Evolutionary conservation across 2,888 invertebrate genomes (phyloP).

Genomic region (Cylloceria caligata): DNA sequence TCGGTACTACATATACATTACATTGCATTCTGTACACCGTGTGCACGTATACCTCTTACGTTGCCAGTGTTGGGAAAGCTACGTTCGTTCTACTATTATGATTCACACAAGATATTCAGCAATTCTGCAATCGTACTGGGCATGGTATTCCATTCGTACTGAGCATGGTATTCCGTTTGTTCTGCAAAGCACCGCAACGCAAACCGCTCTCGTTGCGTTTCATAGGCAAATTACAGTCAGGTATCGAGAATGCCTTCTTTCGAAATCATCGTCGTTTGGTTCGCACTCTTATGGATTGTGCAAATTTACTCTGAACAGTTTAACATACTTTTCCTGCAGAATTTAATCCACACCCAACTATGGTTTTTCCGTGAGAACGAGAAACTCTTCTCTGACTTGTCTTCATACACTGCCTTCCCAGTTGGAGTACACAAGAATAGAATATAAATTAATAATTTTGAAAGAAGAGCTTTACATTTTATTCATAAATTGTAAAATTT

Average conservation of each 20-base stretch:
- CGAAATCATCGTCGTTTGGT: slow-evolving; percentile 17
- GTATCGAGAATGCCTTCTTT: background rate
- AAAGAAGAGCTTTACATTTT: background rate
- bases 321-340: background rate
- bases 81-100: slow-evolving; percentile 41
- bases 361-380: slow-evolving; percentile 4
- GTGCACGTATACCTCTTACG: slow-evolving; percentile 3
- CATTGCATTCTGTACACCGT: slow-evolving; percentile 15
- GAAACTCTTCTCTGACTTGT: background rate
- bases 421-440: background rate
- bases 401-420: background rate
- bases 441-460: too few relatives aligned
- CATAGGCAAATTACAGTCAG: slow-evolving; percentile 20
- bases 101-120: slow-evolving; percentile 41
- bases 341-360: slow-evolving; percentile 17
- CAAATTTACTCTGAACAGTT: slow-evolving; percentile 23
- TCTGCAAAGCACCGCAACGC: background rate
- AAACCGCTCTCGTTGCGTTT: slow-evolving; percentile 28
- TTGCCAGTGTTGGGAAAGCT: slow-evolving; percentile 19
- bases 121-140: slow-evolving; percentile 26
- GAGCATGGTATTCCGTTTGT: too few relatives aligned
- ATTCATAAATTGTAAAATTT: background rate
- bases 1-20: background rate
- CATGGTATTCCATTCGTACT: too few relatives aligned
- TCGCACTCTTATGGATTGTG: background rate